Evolutionary conservation across 2,888 invertebrate genomes (phyloP), one percentile per base, ranked within the genome.

Genomic region (Micoletzkya japonica): DNA sequence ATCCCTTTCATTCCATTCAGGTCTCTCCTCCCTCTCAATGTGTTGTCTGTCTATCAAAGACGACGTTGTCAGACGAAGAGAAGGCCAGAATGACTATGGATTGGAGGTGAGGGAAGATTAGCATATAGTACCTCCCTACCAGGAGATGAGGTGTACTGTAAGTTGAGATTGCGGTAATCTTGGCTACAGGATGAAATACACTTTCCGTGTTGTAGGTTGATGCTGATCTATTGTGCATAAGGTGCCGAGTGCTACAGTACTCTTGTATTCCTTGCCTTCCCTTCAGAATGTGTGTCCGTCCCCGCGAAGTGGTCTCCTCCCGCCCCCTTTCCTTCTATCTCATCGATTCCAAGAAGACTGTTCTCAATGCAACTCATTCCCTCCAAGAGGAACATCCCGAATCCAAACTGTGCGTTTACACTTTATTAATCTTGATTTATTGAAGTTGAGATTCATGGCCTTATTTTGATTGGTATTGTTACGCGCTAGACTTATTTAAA

Each of bases 81-180:
- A 63, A 67, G 24, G 50, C 68, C 39, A 56, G 57, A 72, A 70
- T 20, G 72, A 77, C 66, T 34, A 70, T 74, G 32, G 74, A 79
- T 70, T 77, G 77, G 77, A 58, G 64, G 67, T 74, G 28, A 39
- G 67, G n/a, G n/a, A n/a, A n/a, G 49, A 28, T 56, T 7, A 32
- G 52, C 24, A 36, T 34, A n/a, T 39, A 0, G 34, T 32, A 7
- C 61, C 56, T 20, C 6, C 49, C 2, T 54, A n/a, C 28, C 4
- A 10, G 20, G 3, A 20, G 10, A 34, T 39, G 30, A 24, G 58
- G n/a, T 39, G 39, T 39, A 17, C 6, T 17, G 7, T 10, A 39
- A 10, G 7, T 39, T 7, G 39, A 39, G 7, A 39, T 39, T 39
- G 39, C 17, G 7, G 17, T 39, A 17, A 39, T 39, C 20, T 14